Base-by-base conservation (phyloP, 2,797 vertebrate genomes). In the Pangasius djambal region DNA sequence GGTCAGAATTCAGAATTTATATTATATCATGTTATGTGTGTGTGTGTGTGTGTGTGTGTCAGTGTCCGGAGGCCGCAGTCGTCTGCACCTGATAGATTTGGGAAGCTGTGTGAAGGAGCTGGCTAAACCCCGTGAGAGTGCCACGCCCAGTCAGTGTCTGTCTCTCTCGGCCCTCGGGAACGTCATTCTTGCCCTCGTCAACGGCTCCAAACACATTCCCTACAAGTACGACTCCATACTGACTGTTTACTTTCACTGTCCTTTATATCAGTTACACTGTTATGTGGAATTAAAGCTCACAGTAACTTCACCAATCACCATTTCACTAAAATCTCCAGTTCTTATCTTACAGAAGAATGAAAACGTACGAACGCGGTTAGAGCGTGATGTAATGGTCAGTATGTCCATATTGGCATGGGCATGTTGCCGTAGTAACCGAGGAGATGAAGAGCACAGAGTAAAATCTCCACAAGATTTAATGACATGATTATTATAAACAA, bases 61-160 rank as follows among this genome's bases (percentile, higher is more conserved):
- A 99, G 98, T 99, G 98, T 99, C 98, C 4, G 98, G 98, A 93
- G 98, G 98, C 57, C 97, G 98, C 70, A 99, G 98, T 91, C 98
- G 98, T 81, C 96, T 99, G 91, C 98, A 99, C 93, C 97, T 99
- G 91, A 97, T 99, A 89, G 98, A 99, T 93, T 95, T 99, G 55
- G 98, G 98, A 72, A 99, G 98, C 94, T 99, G 98, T 63, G 97
- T 97, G 92, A 98, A 97, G 94, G 96, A 94, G 55, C 96, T 98
- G 50, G 92, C 96, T 55, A 98, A 97, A 93, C 97, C 91, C 85
- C 97, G 94, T 0, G 98, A 99, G 89, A 97, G 96, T 90, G 95
- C 96, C 50, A 87, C 77, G 2, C 10, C 94, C 10, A 95, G 97
- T 77, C 96, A 98, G 86, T 99, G 98, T 88, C 97, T 99, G 40